Base-by-base conservation (phyloP, 2,113 vertebrate species). In the Burhinus bistriatus region DNA sequence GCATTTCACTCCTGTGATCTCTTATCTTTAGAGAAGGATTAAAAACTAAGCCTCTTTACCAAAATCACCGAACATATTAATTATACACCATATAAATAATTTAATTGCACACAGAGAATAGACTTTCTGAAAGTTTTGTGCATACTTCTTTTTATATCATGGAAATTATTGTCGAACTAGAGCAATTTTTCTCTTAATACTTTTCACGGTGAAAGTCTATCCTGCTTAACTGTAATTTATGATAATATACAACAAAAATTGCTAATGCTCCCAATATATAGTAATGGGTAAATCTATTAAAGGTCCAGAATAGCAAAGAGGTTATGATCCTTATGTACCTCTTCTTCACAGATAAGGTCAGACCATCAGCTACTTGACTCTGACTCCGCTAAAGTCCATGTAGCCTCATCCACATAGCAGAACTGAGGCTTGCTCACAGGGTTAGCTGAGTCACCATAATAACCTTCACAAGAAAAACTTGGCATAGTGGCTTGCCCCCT, bases 1-100 rank as follows among this genome's bases (percentile, higher is more conserved):
- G 73, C 93, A 97, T 97, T 96, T 94, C 45, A 45, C n/a, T 94
- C 77, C 70, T 96, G 91, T 95, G 93, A 97, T 95, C 77, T 83
- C 80, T 89, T 92, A 97, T 95, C 91, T 96, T 95, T 95, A 80
- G 59, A 87, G 91, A 61, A 87, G 89, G 95, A 97, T 97, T 97
- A 97, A 92, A 95, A 94, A 66, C 89, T 97, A 97, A 97, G 89
- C 83, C 65, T 95, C 94, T 95, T 97, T 92, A 97, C 92, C 57
- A 92, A 95, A 92, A 95, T 94, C 94, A 91, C 65, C 6, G 0
- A 95, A 94, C 66, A 85, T 95, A 95, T 91, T 96, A 96, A 96
- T 97, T 97, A 97, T 94, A 95, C 27, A 83, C 61, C 38, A 61
- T 72, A 93, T 95, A 97, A 95, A 95, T 95, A 93, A 89, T 95